Percentiles rank a stretch among this genome's conserved stretches.
Conservation (phyloP, 53 echinoderm and acorn worm genomes). For the Holothuria scabra region DNA sequence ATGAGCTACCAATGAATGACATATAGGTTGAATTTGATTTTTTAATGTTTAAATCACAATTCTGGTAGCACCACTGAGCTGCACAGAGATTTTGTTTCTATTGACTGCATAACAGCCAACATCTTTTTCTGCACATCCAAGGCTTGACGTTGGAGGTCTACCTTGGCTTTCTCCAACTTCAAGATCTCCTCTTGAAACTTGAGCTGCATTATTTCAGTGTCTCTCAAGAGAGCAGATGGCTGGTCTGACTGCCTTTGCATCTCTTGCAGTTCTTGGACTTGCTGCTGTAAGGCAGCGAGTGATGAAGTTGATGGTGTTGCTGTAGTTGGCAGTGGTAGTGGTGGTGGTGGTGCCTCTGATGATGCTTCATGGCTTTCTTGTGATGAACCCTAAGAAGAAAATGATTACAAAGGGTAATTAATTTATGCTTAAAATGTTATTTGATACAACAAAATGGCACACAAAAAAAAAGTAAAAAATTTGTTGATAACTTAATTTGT, state of each 20-base stretch:
- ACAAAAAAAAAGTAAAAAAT: too few relatives aligned
- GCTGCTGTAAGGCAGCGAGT: conserved; percentile 19
- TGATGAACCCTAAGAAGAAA: too few relatives aligned
- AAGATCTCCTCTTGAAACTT: conserved; percentile 28
- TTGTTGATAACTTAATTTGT: too few relatives aligned
- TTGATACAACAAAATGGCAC: too few relatives aligned
- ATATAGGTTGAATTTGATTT: too few relatives aligned
- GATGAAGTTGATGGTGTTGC: too few relatives aligned
- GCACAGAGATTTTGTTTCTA: not conserved
- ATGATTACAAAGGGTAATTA: too few relatives aligned
- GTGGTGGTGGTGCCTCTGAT: too few relatives aligned
- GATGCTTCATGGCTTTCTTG: too few relatives aligned
- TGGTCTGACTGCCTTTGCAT: not conserved
- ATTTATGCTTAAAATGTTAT: too few relatives aligned
- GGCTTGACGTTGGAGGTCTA: conserved; percentile 19
- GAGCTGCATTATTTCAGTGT: conserved; percentile 4
- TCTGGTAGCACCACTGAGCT: conserved; percentile 2
- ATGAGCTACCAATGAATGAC: too few relatives aligned
- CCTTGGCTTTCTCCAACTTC: not conserved
- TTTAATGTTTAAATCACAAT: not conserved
- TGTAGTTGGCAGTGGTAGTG: too few relatives aligned
- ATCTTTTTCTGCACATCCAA: conserved; percentile 21
- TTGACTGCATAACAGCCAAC: not conserved
- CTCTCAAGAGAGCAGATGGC: conserved; percentile 17
- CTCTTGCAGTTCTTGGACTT: conserved; percentile 21